phyloP scores from a whole-genome alignment of 2,888 invertebrate genomes.

The Caradrina clavipalpis region DNA sequence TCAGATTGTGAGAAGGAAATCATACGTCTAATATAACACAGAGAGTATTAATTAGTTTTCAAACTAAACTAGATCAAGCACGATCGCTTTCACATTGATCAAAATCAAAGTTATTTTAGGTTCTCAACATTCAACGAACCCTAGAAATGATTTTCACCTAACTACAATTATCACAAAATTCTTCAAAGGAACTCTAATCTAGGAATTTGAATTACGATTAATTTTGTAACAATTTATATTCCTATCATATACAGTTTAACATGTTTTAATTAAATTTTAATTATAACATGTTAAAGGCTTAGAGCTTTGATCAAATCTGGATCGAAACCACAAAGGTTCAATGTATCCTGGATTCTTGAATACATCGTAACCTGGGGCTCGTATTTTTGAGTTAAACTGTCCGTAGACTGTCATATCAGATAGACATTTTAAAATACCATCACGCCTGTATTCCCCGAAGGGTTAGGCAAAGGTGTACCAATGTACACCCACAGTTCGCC shows the following conservation, averaged over 20 bases:
- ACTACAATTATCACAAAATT: constrained; percentile 5
- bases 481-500: no score
- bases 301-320: background rate
- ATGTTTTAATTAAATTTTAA: constrained; percentile 1
- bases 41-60: constrained; percentile 15
- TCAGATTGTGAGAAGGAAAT: no score
- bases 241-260: background rate
- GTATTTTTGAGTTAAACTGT: background rate
- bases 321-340: background rate
- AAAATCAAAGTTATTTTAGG: background rate
- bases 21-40: background rate
- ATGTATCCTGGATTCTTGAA: background rate
- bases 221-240: background rate
- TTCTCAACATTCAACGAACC: background rate
- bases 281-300: background rate
- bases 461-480: no score
- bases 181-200: background rate
- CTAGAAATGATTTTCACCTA: background rate
- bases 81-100: background rate
- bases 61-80: background rate
- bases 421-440: background rate
- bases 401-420: background rate
- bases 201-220: constrained; percentile 2
- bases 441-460: no score
- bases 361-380: background rate